Evolutionary conservation across 2,888 invertebrate genomes (phyloP), one percentile per base, ranked within the genome.

Genomic region (Platycnemis pennipes): DNA sequence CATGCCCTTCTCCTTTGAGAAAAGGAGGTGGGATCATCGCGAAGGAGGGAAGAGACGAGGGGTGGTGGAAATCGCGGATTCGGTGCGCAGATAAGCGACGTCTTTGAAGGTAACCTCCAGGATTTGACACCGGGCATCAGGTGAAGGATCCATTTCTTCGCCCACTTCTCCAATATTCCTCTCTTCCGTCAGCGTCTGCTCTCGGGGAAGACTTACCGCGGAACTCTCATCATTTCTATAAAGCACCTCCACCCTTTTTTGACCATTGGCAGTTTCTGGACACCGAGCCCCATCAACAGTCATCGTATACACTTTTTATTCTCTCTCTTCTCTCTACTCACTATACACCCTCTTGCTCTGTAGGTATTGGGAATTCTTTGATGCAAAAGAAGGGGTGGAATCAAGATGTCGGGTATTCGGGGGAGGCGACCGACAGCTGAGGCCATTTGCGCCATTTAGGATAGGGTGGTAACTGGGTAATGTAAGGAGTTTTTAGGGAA

Each of bases 91-190:
- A 91, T 91, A 63, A 69, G 91, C n/a, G 44, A 63, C 44, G 44
- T 63, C 44, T 42, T 91, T n/a, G 22, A 44, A 91, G 63, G 56
- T 53, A 56, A 53, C 89, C 31, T 77, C 37, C 77, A 37, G 53
- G 49, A 56, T 56, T 91, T 91, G 91, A 91, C 91, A 69, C 91
- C 63, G 91, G 91, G 49, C 91, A 44, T 63, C 63, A 22, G 89
- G n/a, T 37, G 56, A 19, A 31, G 42, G 22, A 13, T 77, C 77
- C 77, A 37, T 63, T n/a, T n/a, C n/a, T n/a, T 26, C 22, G 22
- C 42, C 53, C 37, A 22, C 53, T n/a, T 88, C 46, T 46, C 53
- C 89, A 5, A 37, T 31, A n/a, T 4, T 45, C 42, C n/a, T 19
- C 0, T 49, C 88, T n/a, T 37, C 22, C 63, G 63, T 13, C 3